Percentiles rank a stretch among this genome's conserved stretches.
Conservation (phyloP, 2,113 vertebrate genomes). For the Microtus oregoni region DNA sequence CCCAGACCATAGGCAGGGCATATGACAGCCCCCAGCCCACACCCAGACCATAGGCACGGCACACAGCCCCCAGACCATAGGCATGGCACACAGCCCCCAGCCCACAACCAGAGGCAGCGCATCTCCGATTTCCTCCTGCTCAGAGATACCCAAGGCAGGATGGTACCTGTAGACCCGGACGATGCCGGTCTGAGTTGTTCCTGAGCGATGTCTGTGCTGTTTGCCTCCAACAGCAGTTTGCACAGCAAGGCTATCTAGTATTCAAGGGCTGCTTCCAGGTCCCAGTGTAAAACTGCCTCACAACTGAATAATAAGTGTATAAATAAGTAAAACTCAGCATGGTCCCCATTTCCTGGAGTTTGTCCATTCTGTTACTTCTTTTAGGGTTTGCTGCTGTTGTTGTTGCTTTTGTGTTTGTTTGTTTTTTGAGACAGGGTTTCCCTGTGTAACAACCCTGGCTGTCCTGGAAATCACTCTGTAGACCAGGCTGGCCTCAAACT, state of each 20-base stretch:
- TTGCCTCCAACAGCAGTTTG: not conserved
- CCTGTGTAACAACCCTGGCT: too few relatives aligned
- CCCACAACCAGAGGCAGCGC: not conserved
- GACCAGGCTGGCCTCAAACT: too few relatives aligned
- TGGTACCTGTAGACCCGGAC: not conserved
- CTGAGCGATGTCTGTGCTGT: too few relatives aligned
- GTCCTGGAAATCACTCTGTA: too few relatives aligned
- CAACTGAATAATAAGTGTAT: not conserved
- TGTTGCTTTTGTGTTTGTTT: too few relatives aligned
- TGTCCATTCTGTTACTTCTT: not conserved
- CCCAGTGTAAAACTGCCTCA: not conserved
- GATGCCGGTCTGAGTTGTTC: not conserved
- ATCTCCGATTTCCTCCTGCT: not conserved
- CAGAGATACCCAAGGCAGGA: not conserved
- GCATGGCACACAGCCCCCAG: rapidly evolving
- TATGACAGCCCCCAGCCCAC: not conserved
- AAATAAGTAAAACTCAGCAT: not conserved
- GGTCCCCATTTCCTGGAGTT: not conserved
- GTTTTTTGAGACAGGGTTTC: too few relatives aligned
- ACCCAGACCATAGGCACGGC: not conserved
- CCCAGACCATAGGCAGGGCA: not conserved
- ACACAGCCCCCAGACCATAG: not conserved
- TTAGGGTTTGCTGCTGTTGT: not conserved
- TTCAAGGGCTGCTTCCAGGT: not conserved
- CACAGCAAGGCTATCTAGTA: not conserved